Evolutionary conservation across 2,113 vertebrate species (phyloP), one percentile per base, ranked within the genome.

Genomic region (Tamias sibiricus): DNA sequence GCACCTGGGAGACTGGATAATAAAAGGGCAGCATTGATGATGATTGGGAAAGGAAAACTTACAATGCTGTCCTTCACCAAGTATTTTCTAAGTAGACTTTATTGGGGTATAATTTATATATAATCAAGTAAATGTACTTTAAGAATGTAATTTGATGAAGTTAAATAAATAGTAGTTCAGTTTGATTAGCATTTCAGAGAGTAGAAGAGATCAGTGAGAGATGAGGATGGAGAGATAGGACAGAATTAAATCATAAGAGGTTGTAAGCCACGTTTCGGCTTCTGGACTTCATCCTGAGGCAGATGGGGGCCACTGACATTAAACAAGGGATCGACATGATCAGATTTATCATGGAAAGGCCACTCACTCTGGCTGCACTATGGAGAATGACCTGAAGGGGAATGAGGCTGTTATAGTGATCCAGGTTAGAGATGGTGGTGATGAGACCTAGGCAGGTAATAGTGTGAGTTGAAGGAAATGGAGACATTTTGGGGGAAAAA

Each of bases 1-100:
- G 10, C 32, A 22, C 66, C 77, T 94, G 49, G 84, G 37, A n/a
- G 62, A 19, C 35, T 68, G 64, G n/a, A 62, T 90, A 19, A 74
- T 90, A 62, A 49, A 40, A 82, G 68, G 47, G 30, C 24, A 79
- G 17, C 19, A 42, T 32, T 79, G 30, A 79, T 13, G 47, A 49
- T 52, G 6, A n/a, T 59, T 72, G 22, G 75, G 40, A 94, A 84
- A 81, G n/a, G 66, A 42, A 71, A 49, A 47, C 47, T 75, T 37
- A 37, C 92, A 95, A 93, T 88, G 26, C 19, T 88, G 1, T 62
- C 62, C 76, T 59, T 77, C 4, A 8, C 6, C 37, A 44, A 68
- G 17, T 77, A 54, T 89, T 97, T 96, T 74, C 81, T 11, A 87
- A 80, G 30, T 81, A 20, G 89, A 37, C 52, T 90, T 92, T 93